phyloP scores from a whole-genome alignment of 2,797 vertebrate species.

The Spheniscus humboldti region DNA sequence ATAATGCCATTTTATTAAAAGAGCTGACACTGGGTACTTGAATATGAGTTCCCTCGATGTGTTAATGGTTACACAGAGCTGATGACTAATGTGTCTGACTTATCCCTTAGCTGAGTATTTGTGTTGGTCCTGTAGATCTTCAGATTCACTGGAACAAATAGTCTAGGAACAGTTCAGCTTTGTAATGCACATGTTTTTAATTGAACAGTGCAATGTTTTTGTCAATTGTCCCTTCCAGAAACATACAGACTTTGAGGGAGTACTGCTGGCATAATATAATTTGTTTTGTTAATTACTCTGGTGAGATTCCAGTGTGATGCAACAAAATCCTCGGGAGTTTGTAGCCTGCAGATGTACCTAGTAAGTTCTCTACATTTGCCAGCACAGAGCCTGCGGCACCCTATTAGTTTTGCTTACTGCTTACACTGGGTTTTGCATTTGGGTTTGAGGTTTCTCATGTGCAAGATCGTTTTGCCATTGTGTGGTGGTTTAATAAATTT shows the following conservation, averaged over 20 bases:
- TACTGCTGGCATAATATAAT: background rate
- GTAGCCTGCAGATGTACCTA: background rate
- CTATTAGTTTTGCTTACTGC: background rate
- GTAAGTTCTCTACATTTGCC: background rate
- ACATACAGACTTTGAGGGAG: background rate
- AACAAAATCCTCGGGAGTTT: background rate
- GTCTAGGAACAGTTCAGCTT: background rate
- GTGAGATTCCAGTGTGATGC: background rate
- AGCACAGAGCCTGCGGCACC: background rate
- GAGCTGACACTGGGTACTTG: background rate
- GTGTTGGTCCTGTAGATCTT: background rate
- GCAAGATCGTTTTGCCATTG: background rate
- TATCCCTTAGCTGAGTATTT: background rate
- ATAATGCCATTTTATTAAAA: background rate
- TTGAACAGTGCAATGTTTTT: background rate
- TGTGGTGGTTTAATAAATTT: background rate
- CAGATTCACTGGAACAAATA: background rate
- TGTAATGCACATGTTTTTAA: background rate
- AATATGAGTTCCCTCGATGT: background rate
- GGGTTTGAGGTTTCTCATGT: background rate
- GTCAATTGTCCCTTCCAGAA: constrained; percentile 24
- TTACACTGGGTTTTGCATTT: background rate
- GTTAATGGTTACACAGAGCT: background rate
- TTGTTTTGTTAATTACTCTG: background rate
- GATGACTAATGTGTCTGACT: background rate